Evolutionary conservation across 2,888 invertebrate species (phyloP).

Genomic region (Rhyacophila evoluta): DNA sequence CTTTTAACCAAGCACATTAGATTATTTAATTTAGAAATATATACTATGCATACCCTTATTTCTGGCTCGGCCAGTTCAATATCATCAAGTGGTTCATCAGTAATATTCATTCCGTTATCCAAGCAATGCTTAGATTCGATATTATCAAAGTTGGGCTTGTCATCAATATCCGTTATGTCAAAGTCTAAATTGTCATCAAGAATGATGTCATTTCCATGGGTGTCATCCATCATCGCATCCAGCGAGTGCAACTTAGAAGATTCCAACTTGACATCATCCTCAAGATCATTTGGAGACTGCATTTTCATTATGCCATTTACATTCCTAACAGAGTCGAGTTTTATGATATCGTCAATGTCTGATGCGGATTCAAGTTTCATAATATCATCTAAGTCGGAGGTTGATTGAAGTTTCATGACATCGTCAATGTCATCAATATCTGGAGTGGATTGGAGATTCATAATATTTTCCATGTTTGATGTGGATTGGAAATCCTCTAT

Average conservation of each 20-base stretch:
- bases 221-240: slow-evolving; percentile 26
- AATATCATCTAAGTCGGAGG: background rate
- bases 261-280: background rate
- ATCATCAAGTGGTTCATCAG: background rate
- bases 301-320: background rate
- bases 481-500: slow-evolving; percentile 25
- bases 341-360: slow-evolving; percentile 11
- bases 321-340: background rate
- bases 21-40: too few relatives aligned
- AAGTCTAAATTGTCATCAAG: slow-evolving; percentile 26
- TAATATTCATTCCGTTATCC: slow-evolving; percentile 36
- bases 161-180: slow-evolving; percentile 25
- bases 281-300: background rate
- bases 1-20: too few relatives aligned
- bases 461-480: slow-evolving; percentile 25
- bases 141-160: background rate
- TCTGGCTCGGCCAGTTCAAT: background rate
- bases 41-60: background rate
- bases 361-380: slow-evolving; percentile 4
- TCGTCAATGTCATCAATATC: slow-evolving; percentile 28
- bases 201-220: background rate
- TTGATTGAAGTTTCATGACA: slow-evolving; percentile 27
- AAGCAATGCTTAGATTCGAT: background rate
- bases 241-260: slow-evolving; percentile 27
- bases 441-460: slow-evolving; percentile 30